Base-by-base conservation (phyloP, 92 coral and sea anemone species). In the Porites cylindrica region DNA sequence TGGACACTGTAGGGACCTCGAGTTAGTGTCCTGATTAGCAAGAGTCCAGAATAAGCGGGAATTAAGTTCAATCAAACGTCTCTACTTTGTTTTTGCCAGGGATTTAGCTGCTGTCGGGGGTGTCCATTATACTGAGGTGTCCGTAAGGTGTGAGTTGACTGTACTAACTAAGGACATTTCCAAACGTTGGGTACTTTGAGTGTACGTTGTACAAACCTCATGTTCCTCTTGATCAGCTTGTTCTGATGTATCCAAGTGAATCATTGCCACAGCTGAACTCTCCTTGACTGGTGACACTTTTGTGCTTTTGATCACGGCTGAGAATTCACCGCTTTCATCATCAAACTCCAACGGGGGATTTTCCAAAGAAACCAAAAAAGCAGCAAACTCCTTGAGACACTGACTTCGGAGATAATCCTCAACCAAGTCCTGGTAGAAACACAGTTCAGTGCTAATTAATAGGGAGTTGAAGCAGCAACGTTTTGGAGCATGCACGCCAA, bases 311-410 rank as follows among this genome's bases (percentile, higher is more conserved):
- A 89, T 82, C 86, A 82, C 63, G 53, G 98, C 93, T 58, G 86
- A 81, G 82, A 90, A 95, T 65, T 86, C 85, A 17, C 91, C 91
- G n/a, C 82, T 88, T 47, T 91, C 96, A 66, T 89, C 76, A 50
- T 90, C 88, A 89, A 91, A 93, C 70, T 86, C 82, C 38, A 95
- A 67, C 17, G 92, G 92, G 16, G 98, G 93, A 76, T 93, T 87
- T 13, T 86, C 86, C 83, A 92, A 75, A 24, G 95, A 91, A 18
- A 91, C 87, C 85, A 95, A 70, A 74, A 85, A 91, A 70, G 74
- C 85, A 62, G 96, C 96, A 86, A 95, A 95, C 7, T 93, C 94
- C 82, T 75, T 79, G 11, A 95, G 80, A 47, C 92, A 90, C 65
- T 89, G 78, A 16, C 86, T 74, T 47, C 91, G 94, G 51, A 95